Percentiles rank a stretch among this genome's conserved stretches.
phyloP scores from a whole-genome alignment of 2,888 invertebrate species.

The Seira sanloemensis region DNA sequence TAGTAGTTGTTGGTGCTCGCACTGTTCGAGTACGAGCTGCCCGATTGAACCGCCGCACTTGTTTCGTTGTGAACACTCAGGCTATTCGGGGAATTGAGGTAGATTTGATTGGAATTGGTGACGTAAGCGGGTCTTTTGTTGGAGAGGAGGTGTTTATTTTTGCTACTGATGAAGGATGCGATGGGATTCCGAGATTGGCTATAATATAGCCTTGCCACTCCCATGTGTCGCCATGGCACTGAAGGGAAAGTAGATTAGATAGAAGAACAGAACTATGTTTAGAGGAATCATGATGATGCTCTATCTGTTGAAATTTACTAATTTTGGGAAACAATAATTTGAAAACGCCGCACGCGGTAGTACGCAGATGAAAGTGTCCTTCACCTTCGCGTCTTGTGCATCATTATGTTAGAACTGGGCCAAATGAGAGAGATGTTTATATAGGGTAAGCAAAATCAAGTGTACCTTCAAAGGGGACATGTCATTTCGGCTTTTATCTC shows the following conservation, averaged over 20 bases:
- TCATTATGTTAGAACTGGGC: constrained; percentile 8
- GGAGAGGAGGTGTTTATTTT: constrained; percentile 23
- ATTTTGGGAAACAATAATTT: not conserved
- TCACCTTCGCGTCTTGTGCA: constrained; percentile 38
- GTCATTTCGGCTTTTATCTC: constrained; percentile 27
- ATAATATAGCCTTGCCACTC: constrained; percentile 47
- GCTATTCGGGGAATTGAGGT: not conserved
- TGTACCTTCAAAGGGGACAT: not conserved
- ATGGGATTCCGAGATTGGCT: constrained; percentile 28
- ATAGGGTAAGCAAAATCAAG: not conserved
- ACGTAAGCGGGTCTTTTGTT: constrained; percentile 6
- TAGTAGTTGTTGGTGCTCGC: not conserved
- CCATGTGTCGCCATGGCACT: not conserved
- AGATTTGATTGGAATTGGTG: not conserved
- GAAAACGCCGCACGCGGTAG: not conserved
- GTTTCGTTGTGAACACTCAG: constrained; percentile 31
- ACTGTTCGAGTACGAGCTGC: not conserved
- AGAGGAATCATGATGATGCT: not conserved
- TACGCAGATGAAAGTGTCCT: constrained; percentile 25
- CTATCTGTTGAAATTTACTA: not conserved
- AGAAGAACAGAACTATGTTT: not conserved
- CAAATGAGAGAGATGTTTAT: constrained; percentile 25
- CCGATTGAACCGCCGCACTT: constrained; percentile 17
- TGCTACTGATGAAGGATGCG: constrained; percentile 22
- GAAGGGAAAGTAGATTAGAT: not conserved